Evolutionary conservation across 2,888 invertebrate species (phyloP).

Genomic region (Onthophagus sagittarius): DNA sequence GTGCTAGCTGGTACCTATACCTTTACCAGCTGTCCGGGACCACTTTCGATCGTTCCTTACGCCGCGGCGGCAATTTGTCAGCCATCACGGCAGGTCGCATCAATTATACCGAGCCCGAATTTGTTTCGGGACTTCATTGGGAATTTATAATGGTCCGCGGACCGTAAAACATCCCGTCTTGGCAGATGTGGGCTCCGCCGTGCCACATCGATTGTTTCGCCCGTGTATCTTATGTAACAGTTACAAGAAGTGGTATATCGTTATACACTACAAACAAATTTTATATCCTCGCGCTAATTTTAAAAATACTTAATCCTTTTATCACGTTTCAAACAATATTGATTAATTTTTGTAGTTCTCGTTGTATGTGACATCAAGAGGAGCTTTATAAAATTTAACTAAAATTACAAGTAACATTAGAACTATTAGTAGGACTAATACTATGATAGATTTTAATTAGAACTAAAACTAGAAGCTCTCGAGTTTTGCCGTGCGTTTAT

Average conservation of each 20-base stretch:
- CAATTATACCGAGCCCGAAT: constrained; percentile 11
- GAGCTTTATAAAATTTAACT: too few relatives aligned
- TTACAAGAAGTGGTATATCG: not conserved
- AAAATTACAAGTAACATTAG: too few relatives aligned
- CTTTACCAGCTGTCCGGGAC: not conserved
- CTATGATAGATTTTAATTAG: too few relatives aligned
- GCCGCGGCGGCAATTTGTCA: constrained; percentile 9
- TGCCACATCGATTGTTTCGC: not conserved
- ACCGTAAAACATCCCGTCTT: constrained; percentile 7
- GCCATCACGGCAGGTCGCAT: constrained; percentile 6
- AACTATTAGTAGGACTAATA: too few relatives aligned
- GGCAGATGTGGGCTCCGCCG: constrained; percentile 2
- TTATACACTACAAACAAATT: not conserved
- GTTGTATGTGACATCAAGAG: too few relatives aligned
- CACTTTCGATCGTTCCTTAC: constrained; percentile 11
- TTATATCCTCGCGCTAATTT: not conserved
- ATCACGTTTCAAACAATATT: too few relatives aligned
- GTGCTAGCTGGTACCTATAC: not conserved
- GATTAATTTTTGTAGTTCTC: too few relatives aligned
- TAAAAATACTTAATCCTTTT: too few relatives aligned
- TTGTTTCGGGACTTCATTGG: constrained; percentile 10
- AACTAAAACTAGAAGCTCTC: too few relatives aligned
- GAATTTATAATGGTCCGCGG: constrained; percentile 9
- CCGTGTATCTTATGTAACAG: not conserved
- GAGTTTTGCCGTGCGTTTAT: too few relatives aligned